phyloP scores from a whole-genome alignment of 2,113 vertebrate species.

The Dolichallabes microphthalmus region DNA sequence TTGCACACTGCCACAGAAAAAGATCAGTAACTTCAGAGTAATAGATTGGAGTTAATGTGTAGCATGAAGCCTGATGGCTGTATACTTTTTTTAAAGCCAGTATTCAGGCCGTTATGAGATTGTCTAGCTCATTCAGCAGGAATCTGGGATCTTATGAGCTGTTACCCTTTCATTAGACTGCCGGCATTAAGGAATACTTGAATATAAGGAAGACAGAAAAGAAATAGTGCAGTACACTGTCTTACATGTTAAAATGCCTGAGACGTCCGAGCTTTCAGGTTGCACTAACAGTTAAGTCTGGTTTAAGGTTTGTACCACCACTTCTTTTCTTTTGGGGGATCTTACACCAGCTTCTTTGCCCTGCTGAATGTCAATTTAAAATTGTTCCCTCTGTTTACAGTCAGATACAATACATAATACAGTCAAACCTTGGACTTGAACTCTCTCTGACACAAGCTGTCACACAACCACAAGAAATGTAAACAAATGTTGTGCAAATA shows the following conservation, averaged over 20 bases:
- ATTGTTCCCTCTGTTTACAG: background rate
- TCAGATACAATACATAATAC: background rate
- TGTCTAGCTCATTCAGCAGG: constrained; percentile 2
- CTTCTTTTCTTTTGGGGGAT: background rate
- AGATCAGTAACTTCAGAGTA: background rate
- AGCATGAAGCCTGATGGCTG: background rate
- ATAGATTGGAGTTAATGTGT: background rate
- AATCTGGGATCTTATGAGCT: background rate
- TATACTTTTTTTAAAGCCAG: background rate
- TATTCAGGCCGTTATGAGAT: background rate
- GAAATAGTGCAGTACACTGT: background rate
- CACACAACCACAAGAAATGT: no score
- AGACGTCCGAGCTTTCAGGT: background rate
- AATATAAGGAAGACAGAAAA: background rate
- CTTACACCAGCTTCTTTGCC: background rate
- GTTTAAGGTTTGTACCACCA: background rate
- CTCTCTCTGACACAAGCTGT: no score
- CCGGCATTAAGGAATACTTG: background rate
- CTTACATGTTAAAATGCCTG: background rate
- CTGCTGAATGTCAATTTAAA: background rate
- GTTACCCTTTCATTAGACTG: background rate
- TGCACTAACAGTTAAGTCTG: background rate
- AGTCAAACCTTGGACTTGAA: background rate
- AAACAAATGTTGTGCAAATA: no score
- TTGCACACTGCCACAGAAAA: background rate